phyloP scores from a whole-genome alignment of 2,888 invertebrate genomes.

The Drosophila imparisetae region DNA sequence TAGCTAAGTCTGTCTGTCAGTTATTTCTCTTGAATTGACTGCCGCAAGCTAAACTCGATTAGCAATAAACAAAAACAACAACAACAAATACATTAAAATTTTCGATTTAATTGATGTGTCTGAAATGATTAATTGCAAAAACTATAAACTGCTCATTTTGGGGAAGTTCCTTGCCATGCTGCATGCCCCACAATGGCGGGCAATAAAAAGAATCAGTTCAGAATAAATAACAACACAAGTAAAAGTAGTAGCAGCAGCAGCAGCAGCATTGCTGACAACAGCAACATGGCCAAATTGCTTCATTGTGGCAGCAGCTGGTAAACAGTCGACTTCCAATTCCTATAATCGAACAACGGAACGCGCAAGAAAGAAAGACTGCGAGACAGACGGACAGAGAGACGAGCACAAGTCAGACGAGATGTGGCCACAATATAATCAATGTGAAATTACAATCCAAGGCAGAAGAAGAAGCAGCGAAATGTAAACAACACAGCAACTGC shows the following conservation, averaged over 20 bases:
- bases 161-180: background rate
- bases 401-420: conserved; percentile 51
- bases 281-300: conserved; percentile 57
- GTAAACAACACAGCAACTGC: conserved; percentile 52
- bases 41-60: background rate
- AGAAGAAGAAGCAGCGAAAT: conserved; percentile 24
- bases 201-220: conserved; percentile 27
- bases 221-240: conserved; percentile 36
- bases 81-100: background rate
- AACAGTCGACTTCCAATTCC: conserved; percentile 49
- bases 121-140: conserved; percentile 38
- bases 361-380: background rate
- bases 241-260: conserved; percentile 16
- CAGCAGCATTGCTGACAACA: conserved; percentile 6
- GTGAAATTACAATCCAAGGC: conserved; percentile 49
- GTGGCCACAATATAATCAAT: conserved; percentile 53
- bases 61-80: background rate
- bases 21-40: background rate
- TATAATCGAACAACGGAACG: conserved; percentile 36
- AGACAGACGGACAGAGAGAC: conserved; percentile 24
- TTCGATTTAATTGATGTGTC: conserved; percentile 2
- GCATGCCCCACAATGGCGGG: conserved; percentile 11
- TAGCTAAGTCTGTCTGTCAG: background rate
- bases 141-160: background rate
- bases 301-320: conserved; percentile 63